These are phyloP conservation scores for Circaetus cinerascens DNA, from an alignment of 2,113 vertebrate genomes.

Conservation along the genomic window DNA sequence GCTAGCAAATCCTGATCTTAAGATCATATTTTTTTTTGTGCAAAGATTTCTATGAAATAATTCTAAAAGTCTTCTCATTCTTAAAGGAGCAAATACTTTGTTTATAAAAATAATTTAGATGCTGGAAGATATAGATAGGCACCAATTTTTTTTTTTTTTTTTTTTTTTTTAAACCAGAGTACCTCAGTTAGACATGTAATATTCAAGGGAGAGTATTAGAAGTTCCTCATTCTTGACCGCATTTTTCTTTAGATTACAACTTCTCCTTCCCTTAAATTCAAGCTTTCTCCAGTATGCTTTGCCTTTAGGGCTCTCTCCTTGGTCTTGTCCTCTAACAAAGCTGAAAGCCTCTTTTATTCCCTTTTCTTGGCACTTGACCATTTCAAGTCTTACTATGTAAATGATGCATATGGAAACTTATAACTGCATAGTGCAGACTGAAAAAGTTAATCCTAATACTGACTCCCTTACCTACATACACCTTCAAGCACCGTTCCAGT, in stretches of 20 bases:
- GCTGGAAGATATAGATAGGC: not conserved
- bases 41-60: not conserved
- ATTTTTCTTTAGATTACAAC: not conserved
- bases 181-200: not conserved
- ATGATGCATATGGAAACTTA: not conserved
- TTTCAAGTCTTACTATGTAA: not conserved
- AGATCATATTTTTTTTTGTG: not conserved
- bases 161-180: not conserved
- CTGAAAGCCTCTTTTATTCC: not conserved
- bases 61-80: not conserved
- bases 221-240: not conserved
- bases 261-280: not conserved
- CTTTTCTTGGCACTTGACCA: not conserved
- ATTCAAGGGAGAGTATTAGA: not conserved
- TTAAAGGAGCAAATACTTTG: not conserved
- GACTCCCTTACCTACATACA: not conserved
- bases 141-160: not conserved
- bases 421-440: not conserved
- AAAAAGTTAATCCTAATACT: not conserved
- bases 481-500: not conserved
- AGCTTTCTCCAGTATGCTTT: not conserved
- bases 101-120: not conserved
- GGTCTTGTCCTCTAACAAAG: not conserved
- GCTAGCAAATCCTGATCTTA: not conserved
- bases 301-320: not conserved